Evolutionary conservation across 64 coral and sea anemone species (phyloP).

Genomic region (Catalaphyllia jardinei): DNA sequence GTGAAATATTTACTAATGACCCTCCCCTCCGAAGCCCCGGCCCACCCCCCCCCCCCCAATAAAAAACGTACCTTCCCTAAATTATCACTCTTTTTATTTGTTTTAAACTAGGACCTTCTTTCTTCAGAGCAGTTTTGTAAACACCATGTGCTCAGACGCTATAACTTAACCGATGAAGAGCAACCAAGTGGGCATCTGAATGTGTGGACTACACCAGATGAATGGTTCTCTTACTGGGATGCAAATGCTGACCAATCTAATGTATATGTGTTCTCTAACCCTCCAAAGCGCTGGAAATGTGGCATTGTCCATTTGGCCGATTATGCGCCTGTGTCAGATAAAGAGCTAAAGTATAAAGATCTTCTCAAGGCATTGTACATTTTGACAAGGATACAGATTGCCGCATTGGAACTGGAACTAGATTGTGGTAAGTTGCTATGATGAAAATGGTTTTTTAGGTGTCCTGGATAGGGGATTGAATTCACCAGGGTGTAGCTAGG

Average conservation of each 20-base stretch:
- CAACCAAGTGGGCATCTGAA: constrained; percentile 32
- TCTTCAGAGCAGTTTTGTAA: constrained; percentile 38
- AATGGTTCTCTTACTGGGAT: constrained; percentile 50
- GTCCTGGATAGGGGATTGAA: no score
- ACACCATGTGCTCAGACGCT: not conserved
- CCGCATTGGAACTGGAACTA: constrained; percentile 1
- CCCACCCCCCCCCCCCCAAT: no score
- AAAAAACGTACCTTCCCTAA: no score
- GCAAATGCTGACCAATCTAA: not conserved
- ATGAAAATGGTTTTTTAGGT: not conserved
- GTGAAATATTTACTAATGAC: no score
- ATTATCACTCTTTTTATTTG: not conserved
- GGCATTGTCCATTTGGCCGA: constrained; percentile 36
- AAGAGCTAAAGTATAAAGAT: constrained; percentile 38
- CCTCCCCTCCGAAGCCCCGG: no score
- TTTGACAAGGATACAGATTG: constrained; percentile 23
- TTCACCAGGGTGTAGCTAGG: no score
- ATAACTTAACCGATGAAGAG: constrained; percentile 26
- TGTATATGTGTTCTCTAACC: constrained; percentile 30
- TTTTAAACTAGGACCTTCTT: constrained; percentile 20
- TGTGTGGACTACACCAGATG: not conserved
- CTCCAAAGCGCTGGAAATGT: constrained; percentile 55
- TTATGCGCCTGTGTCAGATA: constrained; percentile 1
- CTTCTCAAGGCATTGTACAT: constrained; percentile 31
- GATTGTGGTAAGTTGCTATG: constrained; percentile 39